Evolutionary conservation across 2,797 vertebrate genomes (phyloP), one percentile per base, ranked within the genome.

Genomic region (Onychomys torridus): DNA sequence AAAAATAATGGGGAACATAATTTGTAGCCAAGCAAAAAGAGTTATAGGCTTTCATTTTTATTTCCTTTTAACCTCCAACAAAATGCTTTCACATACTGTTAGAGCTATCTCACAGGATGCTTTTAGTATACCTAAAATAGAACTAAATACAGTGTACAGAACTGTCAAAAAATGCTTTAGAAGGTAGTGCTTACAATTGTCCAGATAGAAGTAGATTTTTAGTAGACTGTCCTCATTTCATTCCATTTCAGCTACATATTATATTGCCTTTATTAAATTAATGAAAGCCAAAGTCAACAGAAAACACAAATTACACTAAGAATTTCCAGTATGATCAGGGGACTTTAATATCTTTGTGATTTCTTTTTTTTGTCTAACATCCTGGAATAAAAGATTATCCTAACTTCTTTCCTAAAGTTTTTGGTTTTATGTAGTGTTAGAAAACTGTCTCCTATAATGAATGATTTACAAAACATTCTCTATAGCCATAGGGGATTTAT

Each of bases 321-420:
- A 96, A 90, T 77, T 96, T 57, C 8, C 92, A 5, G 59, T 65
- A 19, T 46, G 75, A 94, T 93, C 19, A 90, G 61, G 21, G 65
- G 40, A n/a, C 75, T 40, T 29, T 94, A 52, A 34, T 17, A 93
- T 82, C 19, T 67, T 61, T 93, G 6, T 65, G 81, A 85, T 92
- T n/a, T n/a, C n/a, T n/a, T n/a, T n/a, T n/a, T 23, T 93, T 23
- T 61, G 19, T 61, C 40, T 93, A 65, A 96, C 85, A 55, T 97
- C 1, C 10, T 96, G 81, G 55, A 83, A 96, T 5, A 55, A 92
- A 96, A 17, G 23, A 88, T 94, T 92, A 93, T 7, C 59, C 40
- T 97, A 91, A 90, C 94, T 90, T 49, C 92, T 55, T 61, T 93
- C 0, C 11, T 32, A 34, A 34, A 16, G 25, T 78, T 90, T 92